Percentiles rank a stretch among this genome's conserved stretches.
Evolutionary conservation across 2,888 invertebrate genomes (phyloP).

Genomic region (Acleris cristana): DNA sequence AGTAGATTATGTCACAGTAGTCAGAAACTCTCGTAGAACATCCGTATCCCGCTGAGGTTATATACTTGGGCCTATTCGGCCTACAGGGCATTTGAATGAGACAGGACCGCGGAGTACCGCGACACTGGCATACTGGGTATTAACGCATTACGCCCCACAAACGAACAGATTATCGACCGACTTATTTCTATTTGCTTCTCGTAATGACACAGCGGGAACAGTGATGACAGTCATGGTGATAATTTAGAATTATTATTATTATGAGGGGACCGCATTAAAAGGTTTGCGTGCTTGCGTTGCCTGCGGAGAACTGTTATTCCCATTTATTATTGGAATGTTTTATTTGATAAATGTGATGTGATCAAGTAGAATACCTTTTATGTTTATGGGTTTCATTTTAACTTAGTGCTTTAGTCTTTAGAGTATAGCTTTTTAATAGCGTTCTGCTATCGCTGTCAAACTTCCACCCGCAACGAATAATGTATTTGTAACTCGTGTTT

Average conservation of each 20-base stretch:
- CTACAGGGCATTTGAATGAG: neutral
- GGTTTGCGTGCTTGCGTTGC: neutral
- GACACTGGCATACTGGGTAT: constrained; percentile 4
- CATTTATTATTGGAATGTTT: neutral
- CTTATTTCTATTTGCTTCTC: constrained; percentile 31
- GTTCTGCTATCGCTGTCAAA: too few species aligned
- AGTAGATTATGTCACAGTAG: neutral
- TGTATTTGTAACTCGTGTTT: too few species aligned
- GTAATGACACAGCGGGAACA: constrained; percentile 26
- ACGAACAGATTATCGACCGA: constrained; percentile 33
- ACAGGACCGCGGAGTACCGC: neutral
- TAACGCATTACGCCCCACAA: constrained; percentile 30
- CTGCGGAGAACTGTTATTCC: neutral
- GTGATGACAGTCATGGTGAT: constrained; percentile 28
- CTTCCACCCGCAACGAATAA: too few species aligned
- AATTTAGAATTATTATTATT: constrained; percentile 28
- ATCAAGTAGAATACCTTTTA: too few species aligned
- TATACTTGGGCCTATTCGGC: constrained; percentile 1
- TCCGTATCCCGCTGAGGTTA: neutral
- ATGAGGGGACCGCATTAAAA: constrained; percentile 22
- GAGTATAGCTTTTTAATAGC: too few species aligned
- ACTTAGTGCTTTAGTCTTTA: too few species aligned
- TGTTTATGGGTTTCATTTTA: too few species aligned
- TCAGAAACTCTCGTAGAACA: neutral
- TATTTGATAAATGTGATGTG: neutral